These are phyloP conservation scores for Chrysaora quinquecirrha DNA, from an alignment of 30 jellyfish, hydroid and myxozoan species.

Conservation along the genomic window DNA sequence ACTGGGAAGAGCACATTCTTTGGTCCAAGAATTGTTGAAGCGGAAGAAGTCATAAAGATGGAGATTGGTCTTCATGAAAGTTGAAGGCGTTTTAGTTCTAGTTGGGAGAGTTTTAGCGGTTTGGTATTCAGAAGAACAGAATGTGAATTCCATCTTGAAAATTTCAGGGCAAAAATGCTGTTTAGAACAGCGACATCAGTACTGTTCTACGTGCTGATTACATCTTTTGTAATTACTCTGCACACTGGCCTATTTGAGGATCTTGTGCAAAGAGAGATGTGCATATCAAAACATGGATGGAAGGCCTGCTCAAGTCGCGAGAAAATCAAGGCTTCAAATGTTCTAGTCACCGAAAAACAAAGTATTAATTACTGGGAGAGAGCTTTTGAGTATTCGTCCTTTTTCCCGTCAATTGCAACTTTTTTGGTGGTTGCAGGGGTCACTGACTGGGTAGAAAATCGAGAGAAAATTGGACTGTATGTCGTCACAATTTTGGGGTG, in stretches of 20 bases:
- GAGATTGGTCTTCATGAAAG: too few species aligned
- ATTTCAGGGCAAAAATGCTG: too few species aligned
- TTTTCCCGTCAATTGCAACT: slow-evolving; percentile 7
- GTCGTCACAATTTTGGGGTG: slow-evolving; percentile 18
- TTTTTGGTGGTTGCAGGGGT: slow-evolving; percentile 9
- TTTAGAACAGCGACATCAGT: background rate
- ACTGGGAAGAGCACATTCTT: too few species aligned
- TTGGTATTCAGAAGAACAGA: too few species aligned
- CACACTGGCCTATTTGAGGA: background rate
- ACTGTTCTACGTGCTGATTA: background rate
- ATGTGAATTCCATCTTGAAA: too few species aligned
- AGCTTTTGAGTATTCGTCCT: background rate
- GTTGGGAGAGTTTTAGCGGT: too few species aligned
- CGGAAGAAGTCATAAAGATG: too few species aligned
- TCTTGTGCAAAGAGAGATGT: background rate
- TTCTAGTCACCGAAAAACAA: background rate
- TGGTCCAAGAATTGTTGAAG: too few species aligned
- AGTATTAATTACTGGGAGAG: slow-evolving; percentile 12
- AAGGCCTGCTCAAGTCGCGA: background rate
- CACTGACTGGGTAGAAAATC: background rate
- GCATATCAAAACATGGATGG: background rate
- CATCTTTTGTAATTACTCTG: background rate
- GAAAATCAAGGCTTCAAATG: background rate
- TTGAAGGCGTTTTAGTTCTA: too few species aligned
- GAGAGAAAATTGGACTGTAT: slow-evolving; percentile 35